Base-by-base conservation (phyloP, 2,113 vertebrate species). In the Phyllostomus discolor region DNA sequence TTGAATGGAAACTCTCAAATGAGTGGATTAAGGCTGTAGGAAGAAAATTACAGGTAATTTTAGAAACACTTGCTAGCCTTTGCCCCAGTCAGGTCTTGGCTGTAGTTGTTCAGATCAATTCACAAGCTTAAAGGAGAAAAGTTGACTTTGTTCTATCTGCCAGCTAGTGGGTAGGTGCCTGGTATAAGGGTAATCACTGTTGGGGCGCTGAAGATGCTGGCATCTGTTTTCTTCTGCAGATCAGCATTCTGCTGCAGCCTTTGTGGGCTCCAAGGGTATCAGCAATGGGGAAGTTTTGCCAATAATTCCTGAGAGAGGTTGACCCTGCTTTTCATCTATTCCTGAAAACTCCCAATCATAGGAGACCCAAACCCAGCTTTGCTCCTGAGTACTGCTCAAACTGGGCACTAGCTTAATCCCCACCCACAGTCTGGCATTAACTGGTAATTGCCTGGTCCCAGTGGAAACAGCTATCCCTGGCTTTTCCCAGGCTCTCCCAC, bases 11-110 rank as follows among this genome's bases (percentile, higher is more conserved):
- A 92, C 15, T 66, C 5, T 90, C n/a, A 24, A 90, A 79, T 79
- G 81, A 57, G 22, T 67, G 4, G 31, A 73, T 87, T 66, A 90
- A 67, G 26, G 86, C 66, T 48, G 52, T 24, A 62, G 24, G 38
- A 90, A 94, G 38, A 78, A 94, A 73, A 50, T 57, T 50, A 72
- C 4, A 33, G 90, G 48, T 78, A 72, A 83, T 83, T 95, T 92
- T 79, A n/a, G 31, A 66, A 73, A 50, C 10, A 69, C 8, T 84
- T 79, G 3, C 73, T 57, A n/a, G 57, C 75, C 43, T 87, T 81
- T 79, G 8, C 22, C 26, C 35, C 19, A 22, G 26, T 26, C 33
- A 57, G 35, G 5, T 80, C 46, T 90, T 84, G 79, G 20, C 48
- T 20, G 2, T 86, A n/a, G 50, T 64, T 81, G 59, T 73, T 88